Conservation (phyloP, 2,888 invertebrate species). For the Tenthredo distinguenda region DNA sequence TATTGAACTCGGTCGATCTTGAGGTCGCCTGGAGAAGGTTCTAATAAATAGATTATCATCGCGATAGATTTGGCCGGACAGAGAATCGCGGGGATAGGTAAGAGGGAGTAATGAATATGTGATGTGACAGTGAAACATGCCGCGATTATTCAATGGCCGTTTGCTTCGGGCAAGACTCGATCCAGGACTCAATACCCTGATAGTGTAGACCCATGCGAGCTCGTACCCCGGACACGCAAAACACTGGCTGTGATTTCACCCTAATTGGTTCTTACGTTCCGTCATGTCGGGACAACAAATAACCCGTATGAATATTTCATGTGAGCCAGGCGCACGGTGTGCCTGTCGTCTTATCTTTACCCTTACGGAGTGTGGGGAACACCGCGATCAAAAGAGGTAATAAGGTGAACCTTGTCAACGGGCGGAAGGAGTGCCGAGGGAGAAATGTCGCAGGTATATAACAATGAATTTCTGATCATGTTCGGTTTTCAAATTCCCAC, state of each 20-base stretch:
- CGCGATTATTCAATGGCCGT: conserved; percentile 50
- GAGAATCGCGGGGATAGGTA: background rate
- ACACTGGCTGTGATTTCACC: conserved; percentile 49
- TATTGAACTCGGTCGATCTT: background rate
- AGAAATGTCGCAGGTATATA: background rate
- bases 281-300: conserved; percentile 48
- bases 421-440: background rate
- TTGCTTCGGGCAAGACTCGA: conserved; percentile 31
- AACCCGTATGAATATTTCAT: conserved; percentile 51
- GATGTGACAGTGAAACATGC: conserved; percentile 52
- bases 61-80: conserved; percentile 12
- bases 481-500: background rate
- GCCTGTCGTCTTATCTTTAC: conserved; percentile 30
- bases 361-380: conserved; percentile 13
- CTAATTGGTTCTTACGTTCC: conserved; percentile 49
- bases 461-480: background rate
- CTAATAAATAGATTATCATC: conserved; percentile 27
- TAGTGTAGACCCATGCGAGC: conserved; percentile 18
- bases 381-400: conserved; percentile 1
- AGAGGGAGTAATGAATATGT: conserved; percentile 48
- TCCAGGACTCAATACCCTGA: conserved; percentile 8
- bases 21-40: background rate
- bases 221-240: conserved; percentile 37
- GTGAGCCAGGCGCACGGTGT: background rate
- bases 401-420: background rate